Conservation (phyloP, 2,113 vertebrate species). For the Chloropsis hardwickii region DNA sequence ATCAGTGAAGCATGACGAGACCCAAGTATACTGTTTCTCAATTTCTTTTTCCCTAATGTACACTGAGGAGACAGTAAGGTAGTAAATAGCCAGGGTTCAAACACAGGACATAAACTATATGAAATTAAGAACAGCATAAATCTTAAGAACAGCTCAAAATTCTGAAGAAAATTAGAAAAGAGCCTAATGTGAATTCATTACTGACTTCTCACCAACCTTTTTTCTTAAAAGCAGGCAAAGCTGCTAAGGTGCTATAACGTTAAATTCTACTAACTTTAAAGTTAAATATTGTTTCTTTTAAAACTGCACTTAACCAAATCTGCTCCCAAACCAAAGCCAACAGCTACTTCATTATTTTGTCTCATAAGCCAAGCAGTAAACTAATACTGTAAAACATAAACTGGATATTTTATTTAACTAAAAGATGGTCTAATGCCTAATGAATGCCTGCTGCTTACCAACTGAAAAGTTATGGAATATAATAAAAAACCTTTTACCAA, state of each 20-base stretch:
- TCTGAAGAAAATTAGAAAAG: neutral
- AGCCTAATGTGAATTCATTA: neutral
- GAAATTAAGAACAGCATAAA: neutral
- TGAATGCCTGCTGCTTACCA: neutral
- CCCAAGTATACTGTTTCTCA: neutral
- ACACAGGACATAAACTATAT: neutral
- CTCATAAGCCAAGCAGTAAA: neutral
- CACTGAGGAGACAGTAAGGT: neutral
- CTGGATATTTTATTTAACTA: neutral
- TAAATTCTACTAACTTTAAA: neutral
- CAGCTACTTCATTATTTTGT: neutral
- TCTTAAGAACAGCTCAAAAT: neutral
- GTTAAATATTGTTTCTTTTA: neutral
- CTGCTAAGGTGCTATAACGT: neutral
- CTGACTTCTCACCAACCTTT: neutral
- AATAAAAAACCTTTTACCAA: constrained; percentile 24
- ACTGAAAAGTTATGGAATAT: neutral
- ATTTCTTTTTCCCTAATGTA: neutral
- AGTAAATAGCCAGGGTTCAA: neutral
- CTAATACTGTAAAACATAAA: neutral
- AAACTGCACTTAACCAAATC: neutral
- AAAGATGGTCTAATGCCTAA: neutral
- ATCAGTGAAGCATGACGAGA: constrained; percentile 5
- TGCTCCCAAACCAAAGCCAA: neutral
- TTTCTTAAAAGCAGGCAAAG: neutral